These are phyloP conservation scores for Hydropsyche betteni DNA, from an alignment of 2,888 invertebrate species.

Conservation along the genomic window DNA sequence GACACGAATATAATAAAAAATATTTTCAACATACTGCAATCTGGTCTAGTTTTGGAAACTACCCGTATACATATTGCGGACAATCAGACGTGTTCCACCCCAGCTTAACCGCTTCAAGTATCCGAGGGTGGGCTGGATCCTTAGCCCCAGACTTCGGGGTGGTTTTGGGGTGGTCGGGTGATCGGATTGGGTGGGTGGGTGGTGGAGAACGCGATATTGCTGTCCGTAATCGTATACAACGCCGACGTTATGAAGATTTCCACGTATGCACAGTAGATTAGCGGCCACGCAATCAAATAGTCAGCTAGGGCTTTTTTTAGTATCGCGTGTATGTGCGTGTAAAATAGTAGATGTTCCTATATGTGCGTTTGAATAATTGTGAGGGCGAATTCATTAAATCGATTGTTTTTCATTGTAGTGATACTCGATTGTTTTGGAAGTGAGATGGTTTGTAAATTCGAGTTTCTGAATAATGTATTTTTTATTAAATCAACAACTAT, in stretches of 20 bases:
- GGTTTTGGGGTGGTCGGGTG: conserved; percentile 37
- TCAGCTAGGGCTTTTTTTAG: conserved; percentile 37
- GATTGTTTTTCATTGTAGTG: no score
- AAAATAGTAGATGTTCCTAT: background rate
- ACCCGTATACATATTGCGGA: background rate
- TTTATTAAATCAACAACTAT: no score
- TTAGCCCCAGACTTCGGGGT: conserved; percentile 24
- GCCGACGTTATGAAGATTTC: conserved; percentile 54
- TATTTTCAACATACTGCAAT: no score
- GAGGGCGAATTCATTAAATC: no score
- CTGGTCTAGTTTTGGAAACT: background rate
- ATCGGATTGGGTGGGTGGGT: conserved; percentile 50
- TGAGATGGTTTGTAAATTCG: no score
- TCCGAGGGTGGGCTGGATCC: no score
- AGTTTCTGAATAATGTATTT: no score
- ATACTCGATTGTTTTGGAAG: no score
- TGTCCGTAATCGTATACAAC: conserved; percentile 50
- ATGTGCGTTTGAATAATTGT: no score
- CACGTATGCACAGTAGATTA: conserved; percentile 53
- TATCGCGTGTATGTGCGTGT: conserved; percentile 8
- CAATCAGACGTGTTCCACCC: conserved; percentile 2
- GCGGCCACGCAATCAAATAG: conserved; percentile 51
- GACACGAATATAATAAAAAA: no score
- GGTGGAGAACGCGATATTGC: conserved; percentile 34
- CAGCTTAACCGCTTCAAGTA: no score